Percentiles rank a stretch among this genome's conserved stretches.
phyloP scores from a whole-genome alignment of 2,888 invertebrate species.

The Oscheius sp. region DNA sequence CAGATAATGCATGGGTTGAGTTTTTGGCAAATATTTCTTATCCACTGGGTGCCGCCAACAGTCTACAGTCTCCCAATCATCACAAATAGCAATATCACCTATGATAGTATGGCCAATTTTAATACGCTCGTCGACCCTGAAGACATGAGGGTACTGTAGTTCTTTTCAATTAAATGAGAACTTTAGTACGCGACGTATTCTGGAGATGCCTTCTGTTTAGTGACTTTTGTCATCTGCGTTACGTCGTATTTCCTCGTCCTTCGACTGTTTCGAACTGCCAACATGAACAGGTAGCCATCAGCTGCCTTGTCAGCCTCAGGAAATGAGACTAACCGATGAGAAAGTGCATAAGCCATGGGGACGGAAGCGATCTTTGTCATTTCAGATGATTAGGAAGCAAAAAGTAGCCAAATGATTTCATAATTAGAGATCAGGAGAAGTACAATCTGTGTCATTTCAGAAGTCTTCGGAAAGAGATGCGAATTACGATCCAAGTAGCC shows the following conservation, averaged over 20 bases:
- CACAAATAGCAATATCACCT: slow-evolving; percentile 15
- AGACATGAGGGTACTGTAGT: neutral
- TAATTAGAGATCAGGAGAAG: neutral
- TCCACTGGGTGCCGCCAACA: slow-evolving; percentile 18
- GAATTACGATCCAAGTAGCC: slow-evolving; percentile 18
- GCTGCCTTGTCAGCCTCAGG: neutral
- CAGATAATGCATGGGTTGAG: slow-evolving; percentile 6
- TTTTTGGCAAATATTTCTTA: slow-evolving; percentile 14
- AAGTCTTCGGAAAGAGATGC: slow-evolving; percentile 11
- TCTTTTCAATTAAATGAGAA: neutral
- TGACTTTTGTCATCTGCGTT: slow-evolving; percentile 13
- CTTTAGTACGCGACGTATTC: slow-evolving; percentile 6
- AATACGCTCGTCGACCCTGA: slow-evolving; percentile 4
- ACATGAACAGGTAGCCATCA: slow-evolving; percentile 9
- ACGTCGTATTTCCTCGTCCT: neutral
- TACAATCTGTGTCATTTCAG: neutral
- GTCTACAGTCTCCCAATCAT: slow-evolving; percentile 26
- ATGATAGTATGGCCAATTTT: neutral
- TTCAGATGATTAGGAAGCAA: too few species aligned
- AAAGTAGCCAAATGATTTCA: neutral
- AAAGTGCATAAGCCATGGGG: neutral
- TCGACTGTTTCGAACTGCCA: slow-evolving; percentile 15
- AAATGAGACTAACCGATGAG: neutral
- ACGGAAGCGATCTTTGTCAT: neutral
- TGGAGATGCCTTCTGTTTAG: slow-evolving; percentile 18